Conservation (phyloP, 2,113 vertebrate genomes). For the Diphyllodes magnificus region DNA sequence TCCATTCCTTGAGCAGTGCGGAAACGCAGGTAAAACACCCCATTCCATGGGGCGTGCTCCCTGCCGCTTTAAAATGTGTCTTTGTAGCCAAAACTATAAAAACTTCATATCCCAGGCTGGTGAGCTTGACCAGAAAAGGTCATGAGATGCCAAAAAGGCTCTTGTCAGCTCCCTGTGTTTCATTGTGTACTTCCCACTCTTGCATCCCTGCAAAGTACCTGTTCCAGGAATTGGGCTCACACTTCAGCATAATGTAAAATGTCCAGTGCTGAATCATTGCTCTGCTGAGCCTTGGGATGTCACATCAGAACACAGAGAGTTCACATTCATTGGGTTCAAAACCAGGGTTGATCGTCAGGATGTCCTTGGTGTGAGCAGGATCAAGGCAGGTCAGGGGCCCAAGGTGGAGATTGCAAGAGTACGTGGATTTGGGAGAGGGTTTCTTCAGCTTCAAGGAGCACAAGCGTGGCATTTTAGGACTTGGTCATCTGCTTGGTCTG, state of each 20-base stretch:
- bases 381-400: background rate
- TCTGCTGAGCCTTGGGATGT: background rate
- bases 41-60: accelerated
- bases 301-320: background rate
- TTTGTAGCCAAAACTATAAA: background rate
- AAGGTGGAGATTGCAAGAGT: background rate
- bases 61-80: background rate
- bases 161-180: background rate
- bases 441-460: background rate
- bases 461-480: background rate
- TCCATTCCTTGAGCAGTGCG: constrained; percentile 90
- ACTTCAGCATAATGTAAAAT: background rate
- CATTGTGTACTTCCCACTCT: background rate
- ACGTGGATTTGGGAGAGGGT: background rate
- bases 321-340: background rate
- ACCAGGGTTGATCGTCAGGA: accelerated
- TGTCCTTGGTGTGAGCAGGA: background rate
- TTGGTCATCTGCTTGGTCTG: background rate
- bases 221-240: background rate
- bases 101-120: background rate
- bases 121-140: background rate
- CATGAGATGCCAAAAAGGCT: background rate
- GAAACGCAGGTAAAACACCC: constrained; percentile 86
- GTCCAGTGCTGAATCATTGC: accelerated
- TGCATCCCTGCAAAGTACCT: background rate